Conservation (phyloP, 2,888 invertebrate species). For the Bimastos eiseni region DNA sequence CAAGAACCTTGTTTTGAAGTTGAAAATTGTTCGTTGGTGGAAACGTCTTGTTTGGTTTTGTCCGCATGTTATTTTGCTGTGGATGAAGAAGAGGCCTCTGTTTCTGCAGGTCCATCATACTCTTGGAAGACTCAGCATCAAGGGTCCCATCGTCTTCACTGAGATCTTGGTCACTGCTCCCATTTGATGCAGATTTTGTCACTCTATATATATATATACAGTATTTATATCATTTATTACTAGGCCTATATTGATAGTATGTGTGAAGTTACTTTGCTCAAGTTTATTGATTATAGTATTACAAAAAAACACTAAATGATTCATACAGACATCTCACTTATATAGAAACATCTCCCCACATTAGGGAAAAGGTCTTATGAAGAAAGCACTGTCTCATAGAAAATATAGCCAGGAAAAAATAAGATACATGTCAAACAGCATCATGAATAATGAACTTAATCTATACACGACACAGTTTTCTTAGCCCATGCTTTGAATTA, state of each 20-base stretch:
- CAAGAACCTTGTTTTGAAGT: not conserved
- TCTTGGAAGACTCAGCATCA: not conserved
- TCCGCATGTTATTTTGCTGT: not conserved
- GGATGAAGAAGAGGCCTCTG: not conserved
- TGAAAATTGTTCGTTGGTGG: not conserved
- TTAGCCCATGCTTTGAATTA: not conserved
- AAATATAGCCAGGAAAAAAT: not conserved
- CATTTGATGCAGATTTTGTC: not conserved
- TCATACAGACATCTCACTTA: not conserved
- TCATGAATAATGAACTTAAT: not conserved
- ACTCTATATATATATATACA: not conserved
- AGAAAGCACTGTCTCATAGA: too few species aligned
- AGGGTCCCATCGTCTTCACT: not conserved
- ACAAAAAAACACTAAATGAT: not conserved
- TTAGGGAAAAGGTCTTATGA: not conserved
- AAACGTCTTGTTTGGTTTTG: slow-evolving; percentile 3
- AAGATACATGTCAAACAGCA: not conserved
- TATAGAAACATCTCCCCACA: not conserved
- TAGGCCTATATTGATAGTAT: not conserved
- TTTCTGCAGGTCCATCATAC: not conserved
- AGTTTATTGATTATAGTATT: not conserved
- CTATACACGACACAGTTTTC: not conserved
- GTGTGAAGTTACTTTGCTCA: not conserved
- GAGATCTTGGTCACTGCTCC: not conserved
- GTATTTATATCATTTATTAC: too few species aligned